These are phyloP conservation scores for Trematomus loennbergii DNA, from an alignment of 2,113 vertebrate species.

Conservation along the genomic window DNA sequence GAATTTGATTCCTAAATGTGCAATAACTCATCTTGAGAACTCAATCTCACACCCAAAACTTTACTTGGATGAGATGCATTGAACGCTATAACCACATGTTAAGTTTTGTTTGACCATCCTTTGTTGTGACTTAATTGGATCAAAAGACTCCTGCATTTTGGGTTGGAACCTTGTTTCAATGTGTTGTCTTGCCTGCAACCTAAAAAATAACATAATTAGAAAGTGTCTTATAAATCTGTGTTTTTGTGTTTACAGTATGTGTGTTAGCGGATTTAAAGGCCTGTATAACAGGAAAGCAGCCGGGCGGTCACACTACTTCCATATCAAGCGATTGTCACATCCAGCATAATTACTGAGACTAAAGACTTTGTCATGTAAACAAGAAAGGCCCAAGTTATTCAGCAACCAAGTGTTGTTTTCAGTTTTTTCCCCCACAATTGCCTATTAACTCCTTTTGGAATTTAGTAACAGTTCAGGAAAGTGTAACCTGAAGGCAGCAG, in stretches of 20 bases:
- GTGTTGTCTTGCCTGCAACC: neutral
- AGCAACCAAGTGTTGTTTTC: slow-evolving; percentile 52
- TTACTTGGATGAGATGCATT: neutral
- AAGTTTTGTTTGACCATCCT: neutral
- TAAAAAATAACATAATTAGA: neutral
- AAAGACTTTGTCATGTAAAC: slow-evolving; percentile 60
- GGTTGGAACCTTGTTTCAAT: neutral
- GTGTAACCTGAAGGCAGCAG: slow-evolving; percentile 15
- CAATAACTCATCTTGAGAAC: neutral
- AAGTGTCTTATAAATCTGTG: neutral
- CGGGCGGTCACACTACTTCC: neutral
- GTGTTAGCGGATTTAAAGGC: neutral
- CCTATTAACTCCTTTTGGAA: slow-evolving; percentile 26
- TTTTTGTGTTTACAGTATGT: too few relatives aligned
- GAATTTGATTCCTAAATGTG: neutral
- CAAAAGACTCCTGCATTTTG: neutral
- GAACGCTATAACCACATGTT: neutral
- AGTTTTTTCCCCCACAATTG: neutral
- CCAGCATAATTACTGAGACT: slow-evolving; percentile 24
- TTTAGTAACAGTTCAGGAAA: slow-evolving; percentile 36
- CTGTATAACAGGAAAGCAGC: neutral
- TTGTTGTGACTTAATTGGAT: neutral
- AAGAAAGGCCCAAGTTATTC: slow-evolving; percentile 51
- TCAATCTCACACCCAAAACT: neutral
- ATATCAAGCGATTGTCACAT: slow-evolving; percentile 3